These are phyloP conservation scores for Monodelphis domestica DNA, from an alignment of 2,797 vertebrate genomes.

Conservation along the genomic window DNA sequence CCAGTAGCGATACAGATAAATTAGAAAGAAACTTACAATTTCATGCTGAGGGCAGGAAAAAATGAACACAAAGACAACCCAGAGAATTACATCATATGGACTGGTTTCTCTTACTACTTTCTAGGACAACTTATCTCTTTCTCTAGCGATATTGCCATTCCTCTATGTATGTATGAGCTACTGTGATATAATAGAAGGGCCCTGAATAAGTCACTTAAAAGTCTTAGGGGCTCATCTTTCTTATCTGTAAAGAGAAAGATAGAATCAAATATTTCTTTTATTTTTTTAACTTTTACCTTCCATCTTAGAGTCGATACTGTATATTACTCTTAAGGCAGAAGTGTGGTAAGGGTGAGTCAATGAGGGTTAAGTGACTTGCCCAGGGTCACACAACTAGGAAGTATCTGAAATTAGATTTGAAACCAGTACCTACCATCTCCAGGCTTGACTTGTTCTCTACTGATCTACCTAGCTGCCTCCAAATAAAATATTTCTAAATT, in stretches of 20 bases:
- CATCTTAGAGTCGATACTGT: too few species aligned
- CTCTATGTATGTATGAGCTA: neutral
- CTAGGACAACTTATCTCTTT: neutral
- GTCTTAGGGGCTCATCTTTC: neutral
- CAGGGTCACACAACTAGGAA: too few species aligned
- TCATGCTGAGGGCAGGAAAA: neutral
- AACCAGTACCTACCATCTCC: too few species aligned
- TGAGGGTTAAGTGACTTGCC: too few species aligned
- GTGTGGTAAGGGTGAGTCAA: too few species aligned
- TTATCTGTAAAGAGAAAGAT: neutral
- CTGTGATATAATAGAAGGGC: neutral
- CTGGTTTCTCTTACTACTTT: neutral
- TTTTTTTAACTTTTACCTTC: too few species aligned
- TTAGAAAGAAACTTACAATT: neutral
- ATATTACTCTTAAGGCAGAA: too few species aligned
- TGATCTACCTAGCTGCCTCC: too few species aligned
- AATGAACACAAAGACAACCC: accelerated
- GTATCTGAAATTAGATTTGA: too few species aligned
- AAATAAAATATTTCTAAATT: neutral
- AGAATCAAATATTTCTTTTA: neutral
- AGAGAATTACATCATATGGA: neutral
- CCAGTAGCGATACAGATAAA: accelerated
- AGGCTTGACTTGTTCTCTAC: too few species aligned
- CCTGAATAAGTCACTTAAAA: neutral
- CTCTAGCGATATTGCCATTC: neutral